These are phyloP conservation scores for Cheirogaleus medius DNA, from an alignment of 2,113 vertebrate species.

Conservation along the genomic window DNA sequence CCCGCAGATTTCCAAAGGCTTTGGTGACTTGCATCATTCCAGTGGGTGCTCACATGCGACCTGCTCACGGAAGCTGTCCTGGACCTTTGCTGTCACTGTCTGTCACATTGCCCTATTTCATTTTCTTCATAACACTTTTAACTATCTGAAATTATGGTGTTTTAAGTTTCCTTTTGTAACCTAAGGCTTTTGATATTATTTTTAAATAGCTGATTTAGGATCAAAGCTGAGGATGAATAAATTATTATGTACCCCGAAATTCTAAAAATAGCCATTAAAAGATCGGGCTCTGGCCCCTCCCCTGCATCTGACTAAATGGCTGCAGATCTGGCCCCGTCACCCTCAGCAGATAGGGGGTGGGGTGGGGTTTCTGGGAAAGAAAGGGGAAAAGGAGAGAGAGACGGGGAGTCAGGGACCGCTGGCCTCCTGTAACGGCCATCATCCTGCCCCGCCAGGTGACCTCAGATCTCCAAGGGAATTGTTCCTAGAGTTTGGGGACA, in stretches of 20 bases:
- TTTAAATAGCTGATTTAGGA: slow-evolving; percentile 13
- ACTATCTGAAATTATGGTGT: background rate
- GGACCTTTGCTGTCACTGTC: background rate
- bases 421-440: background rate
- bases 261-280: background rate
- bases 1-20: background rate
- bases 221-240: background rate
- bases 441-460: background rate
- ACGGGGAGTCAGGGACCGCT: background rate
- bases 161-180: background rate
- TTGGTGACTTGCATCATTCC: background rate
- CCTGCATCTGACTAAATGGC: background rate
- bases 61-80: background rate
- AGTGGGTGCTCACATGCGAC: background rate
- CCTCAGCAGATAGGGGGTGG: background rate
- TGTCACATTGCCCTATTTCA: background rate
- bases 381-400: background rate
- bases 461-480: background rate
- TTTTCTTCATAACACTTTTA: background rate
- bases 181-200: background rate
- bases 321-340: background rate
- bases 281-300: background rate
- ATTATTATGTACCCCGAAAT: background rate
- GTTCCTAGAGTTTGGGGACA: background rate
- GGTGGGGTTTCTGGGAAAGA: background rate